These are phyloP conservation scores for Fragum fragum DNA, from an alignment of 2,888 invertebrate genomes.

Conservation along the genomic window DNA sequence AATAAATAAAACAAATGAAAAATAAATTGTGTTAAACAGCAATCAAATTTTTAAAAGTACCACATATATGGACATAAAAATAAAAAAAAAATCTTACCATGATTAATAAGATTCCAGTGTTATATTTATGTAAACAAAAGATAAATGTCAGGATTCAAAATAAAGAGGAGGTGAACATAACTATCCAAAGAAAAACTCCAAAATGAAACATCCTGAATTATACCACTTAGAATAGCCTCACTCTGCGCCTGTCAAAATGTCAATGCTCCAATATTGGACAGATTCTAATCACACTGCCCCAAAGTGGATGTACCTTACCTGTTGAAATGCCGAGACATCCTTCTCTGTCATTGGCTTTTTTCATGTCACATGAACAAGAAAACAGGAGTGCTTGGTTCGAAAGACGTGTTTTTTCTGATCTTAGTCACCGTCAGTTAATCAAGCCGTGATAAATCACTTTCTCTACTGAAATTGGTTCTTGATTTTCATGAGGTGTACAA, in stretches of 20 bases:
- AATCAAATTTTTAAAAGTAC: too few species aligned
- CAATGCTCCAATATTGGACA: conserved; percentile 27
- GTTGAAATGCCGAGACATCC: conserved; percentile 38
- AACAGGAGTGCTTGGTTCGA: conserved; percentile 54
- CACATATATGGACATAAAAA: not conserved
- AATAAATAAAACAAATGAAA: too few species aligned
- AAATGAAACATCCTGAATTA: not conserved
- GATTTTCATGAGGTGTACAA: conserved; percentile 50
- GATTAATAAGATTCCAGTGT: conserved; percentile 5
- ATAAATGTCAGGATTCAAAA: not conserved
- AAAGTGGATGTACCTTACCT: conserved; percentile 48
- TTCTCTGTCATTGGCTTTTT: conserved; percentile 29
- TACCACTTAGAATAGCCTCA: not conserved
- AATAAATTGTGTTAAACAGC: too few species aligned
- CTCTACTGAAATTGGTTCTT: conserved; percentile 59
- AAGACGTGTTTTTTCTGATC: conserved; percentile 36
- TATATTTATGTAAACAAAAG: not conserved
- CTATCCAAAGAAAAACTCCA: conserved; percentile 1
- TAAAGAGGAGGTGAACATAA: not conserved
- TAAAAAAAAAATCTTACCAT: conserved; percentile 19
- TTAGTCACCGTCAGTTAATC: conserved; percentile 48
- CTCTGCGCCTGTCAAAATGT: conserved; percentile 22
- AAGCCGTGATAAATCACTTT: conserved; percentile 54
- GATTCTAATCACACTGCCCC: conserved; percentile 31
- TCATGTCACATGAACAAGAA: conserved; percentile 38